A percentile compares a stretch with the other conserved stretches of the same genome.
phyloP scores from a whole-genome alignment of 1,140 invertebrate species.

The Ctenoplectra terminalis region DNA sequence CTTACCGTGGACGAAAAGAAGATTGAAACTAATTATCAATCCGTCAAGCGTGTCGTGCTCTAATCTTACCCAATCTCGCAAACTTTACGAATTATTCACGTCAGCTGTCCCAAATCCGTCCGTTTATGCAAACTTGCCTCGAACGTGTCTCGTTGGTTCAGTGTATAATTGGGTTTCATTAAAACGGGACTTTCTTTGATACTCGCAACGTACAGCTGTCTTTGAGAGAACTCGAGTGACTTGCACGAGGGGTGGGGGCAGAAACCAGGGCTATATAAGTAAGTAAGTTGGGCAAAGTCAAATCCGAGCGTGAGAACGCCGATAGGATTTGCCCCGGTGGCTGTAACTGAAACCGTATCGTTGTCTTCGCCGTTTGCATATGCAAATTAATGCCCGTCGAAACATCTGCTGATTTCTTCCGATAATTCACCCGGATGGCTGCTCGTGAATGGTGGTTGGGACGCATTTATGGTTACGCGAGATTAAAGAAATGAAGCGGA shows the following conservation, averaged over 20 bases:
- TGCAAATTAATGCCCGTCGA: constrained; percentile 10
- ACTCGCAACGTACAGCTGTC: constrained; percentile 3
- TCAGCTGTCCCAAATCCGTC: constrained; percentile 19
- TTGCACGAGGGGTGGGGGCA: background rate
- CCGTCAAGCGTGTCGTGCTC: background rate
- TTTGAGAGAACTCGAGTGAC: background rate
- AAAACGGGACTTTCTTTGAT: constrained; percentile 34
- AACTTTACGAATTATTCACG: constrained; percentile 24
- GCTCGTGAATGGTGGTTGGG: background rate
- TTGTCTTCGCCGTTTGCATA: constrained; percentile 10
- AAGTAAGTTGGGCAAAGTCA: constrained; percentile 28
- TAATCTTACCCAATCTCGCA: background rate
- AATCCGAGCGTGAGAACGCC: constrained; percentile 29
- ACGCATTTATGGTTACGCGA: background rate
- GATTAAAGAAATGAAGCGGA: background rate
- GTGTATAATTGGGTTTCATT: constrained; percentile 33
- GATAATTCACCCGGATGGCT: constrained; percentile 4
- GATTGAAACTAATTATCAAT: constrained; percentile 13
- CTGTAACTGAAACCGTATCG: constrained; percentile 26
- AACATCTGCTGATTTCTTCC: constrained; percentile 31
- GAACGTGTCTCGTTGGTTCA: background rate
- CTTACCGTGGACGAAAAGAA: background rate
- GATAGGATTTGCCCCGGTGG: constrained; percentile 13
- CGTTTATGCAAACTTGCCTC: constrained; percentile 10
- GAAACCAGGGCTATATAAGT: background rate